Base-by-base conservation (phyloP, 2,888 invertebrate genomes). In the Dorcus parallelipipedus region DNA sequence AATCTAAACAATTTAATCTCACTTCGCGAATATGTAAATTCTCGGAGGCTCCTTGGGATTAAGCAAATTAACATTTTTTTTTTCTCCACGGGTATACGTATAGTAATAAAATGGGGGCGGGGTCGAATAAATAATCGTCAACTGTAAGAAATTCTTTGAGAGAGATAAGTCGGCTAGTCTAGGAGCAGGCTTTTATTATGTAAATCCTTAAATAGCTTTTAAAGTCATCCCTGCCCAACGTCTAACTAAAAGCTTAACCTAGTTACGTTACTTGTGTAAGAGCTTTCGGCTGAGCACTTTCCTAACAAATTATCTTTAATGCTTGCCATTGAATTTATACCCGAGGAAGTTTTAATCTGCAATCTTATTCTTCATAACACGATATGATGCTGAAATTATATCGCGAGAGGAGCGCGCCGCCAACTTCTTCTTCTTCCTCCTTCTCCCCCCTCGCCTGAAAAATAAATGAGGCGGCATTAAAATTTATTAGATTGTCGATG, bases 151-250 rank as follows among this genome's bases (percentile, higher is more conserved):
- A 45, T 51, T 56, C 56, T 56, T 56, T n/a, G 3, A 2, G 45
- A 56, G 50, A 45, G 56, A 51, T 56, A 56, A 56, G 43, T 51
- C 47, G 51, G 50, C 56, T 51, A 56, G 56, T 51, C 56, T 51
- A 56, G 51, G 47, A 51, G 56, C 51, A 42, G 17, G 60, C 51
- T 48, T 60, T 57, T 60, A 60, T 60, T 60, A 60, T 60, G 60
- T 57, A 60, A 60, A 60, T 60, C 60, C 60, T 57, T 60, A 60
- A 60, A 60, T 60, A 60, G 60, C 60, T 60, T 57, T 60, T 60
- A 60, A 60, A 60, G 57, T 60, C 60, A 51, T 60, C 57, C 54
- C 39, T 57, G 60, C 45, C 60, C 60, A 57, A 47, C 57, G 54
- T 53, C 57, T 57, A 60, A 60, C 60, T 60, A 60, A 60, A 60